Base-by-base conservation (phyloP, 1,140 invertebrate species). In the Drosophila navojoa region DNA sequence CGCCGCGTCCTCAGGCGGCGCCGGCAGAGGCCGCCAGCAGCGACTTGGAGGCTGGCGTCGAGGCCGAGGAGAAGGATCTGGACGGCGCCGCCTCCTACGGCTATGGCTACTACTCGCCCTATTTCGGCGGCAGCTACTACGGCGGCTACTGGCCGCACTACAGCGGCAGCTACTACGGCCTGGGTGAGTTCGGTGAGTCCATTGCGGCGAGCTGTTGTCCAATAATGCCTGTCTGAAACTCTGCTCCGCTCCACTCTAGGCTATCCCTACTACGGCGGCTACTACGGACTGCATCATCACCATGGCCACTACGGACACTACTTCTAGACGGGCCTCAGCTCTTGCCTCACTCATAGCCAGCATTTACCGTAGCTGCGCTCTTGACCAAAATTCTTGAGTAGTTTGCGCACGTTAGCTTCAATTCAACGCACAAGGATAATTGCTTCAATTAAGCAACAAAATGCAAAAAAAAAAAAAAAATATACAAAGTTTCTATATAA, bases 211-310 rank as follows among this genome's bases (percentile, higher is more conserved):
- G n/a, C 13, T 13, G 5, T 6, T 5, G 1, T 5, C 13, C 52
- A 45, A 19, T 40, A 45, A 19, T 40, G n/a, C 40, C 0, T 38
- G 61, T 19, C 1, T 52, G 6, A 32, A 47, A 42, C 32, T 62
- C 5, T 63, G 9, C 27, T 13, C 22, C 5, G n/a, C 27, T 45
- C 42, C 15, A 15, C 42, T 45, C 15, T 6, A 91, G 90, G 90
- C 45, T 91, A 91, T 79, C 90, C 90, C 19, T 91, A 91, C 68
- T 91, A 91, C n/a, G 81, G 81, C 22, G 90, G 90, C 71, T 91
- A 91, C 64, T 91, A 91, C n/a, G 90, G 87, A 52, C 57, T 69
- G 19, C 84, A 89, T 57, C 78, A 89, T 53, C 79, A 90, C 59
- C 90, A 91, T 45, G 90, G 90, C 4, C 82, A 84, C 44, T 91